Conservation (phyloP, 35 echinoderm and acorn worm species). For the Nesometra sesokonis region DNA sequence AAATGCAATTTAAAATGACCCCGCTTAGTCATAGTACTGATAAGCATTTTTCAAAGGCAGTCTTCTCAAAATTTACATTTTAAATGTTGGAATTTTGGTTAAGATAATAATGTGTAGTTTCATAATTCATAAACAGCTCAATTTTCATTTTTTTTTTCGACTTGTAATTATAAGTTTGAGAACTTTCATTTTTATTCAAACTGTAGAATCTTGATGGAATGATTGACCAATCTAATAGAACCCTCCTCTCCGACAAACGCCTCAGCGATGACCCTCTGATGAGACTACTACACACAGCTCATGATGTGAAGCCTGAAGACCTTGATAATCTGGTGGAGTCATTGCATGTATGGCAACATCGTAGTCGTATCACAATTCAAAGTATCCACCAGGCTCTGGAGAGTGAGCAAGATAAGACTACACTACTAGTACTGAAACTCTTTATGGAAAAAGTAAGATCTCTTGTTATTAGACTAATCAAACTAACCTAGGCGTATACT, state of each 20-base stretch:
- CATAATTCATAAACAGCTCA: no score
- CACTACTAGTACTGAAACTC: not conserved
- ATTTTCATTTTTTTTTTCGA: no score
- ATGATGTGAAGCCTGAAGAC: not conserved
- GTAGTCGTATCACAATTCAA: slow-evolving; percentile 11
- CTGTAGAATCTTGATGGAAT: not conserved
- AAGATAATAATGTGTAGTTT: no score
- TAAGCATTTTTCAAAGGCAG: no score
- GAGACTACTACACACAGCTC: not conserved
- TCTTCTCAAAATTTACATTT: no score
- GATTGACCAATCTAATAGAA: not conserved
- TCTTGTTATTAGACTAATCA: no score
- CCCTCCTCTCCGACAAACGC: slow-evolving; percentile 4
- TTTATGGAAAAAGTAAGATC: slow-evolving; percentile 14
- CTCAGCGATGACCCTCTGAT: slow-evolving; percentile 15
- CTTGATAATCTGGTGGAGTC: not conserved
- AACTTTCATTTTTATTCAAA: no score
- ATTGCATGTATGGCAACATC: slow-evolving; percentile 16
- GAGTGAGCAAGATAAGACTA: not conserved
- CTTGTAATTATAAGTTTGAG: no score
- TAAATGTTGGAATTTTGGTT: no score
- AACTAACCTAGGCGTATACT: no score
- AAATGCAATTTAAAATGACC: no score
- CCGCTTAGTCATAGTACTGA: no score
- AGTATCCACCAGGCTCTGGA: slow-evolving; percentile 6